phyloP scores from a whole-genome alignment of 2,888 invertebrate species.

The Andrena haemorrhoa region DNA sequence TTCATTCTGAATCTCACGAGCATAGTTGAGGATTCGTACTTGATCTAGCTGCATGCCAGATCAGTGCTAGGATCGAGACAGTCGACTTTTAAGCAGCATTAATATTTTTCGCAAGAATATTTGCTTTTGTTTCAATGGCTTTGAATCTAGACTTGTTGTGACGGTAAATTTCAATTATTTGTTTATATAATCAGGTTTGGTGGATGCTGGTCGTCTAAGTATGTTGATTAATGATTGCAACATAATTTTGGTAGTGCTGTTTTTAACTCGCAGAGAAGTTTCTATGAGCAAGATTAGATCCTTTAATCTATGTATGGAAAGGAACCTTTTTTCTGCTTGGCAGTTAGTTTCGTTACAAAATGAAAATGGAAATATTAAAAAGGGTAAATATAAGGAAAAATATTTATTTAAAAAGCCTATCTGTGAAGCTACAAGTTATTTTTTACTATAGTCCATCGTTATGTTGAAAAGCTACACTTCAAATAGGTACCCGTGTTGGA shows the following conservation, averaged over 20 bases:
- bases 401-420: too few species aligned
- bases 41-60: conserved; percentile 36
- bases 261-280: background rate
- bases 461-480: too few species aligned
- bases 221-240: background rate
- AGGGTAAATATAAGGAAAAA: too few species aligned
- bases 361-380: too few species aligned
- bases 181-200: background rate
- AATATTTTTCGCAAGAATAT: background rate
- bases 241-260: background rate
- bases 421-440: too few species aligned
- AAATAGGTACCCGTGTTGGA: too few species aligned
- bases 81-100: conserved; percentile 27
- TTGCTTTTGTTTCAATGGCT: background rate
- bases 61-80: conserved; percentile 15
- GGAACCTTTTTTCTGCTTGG: too few species aligned
- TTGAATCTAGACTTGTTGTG: background rate
- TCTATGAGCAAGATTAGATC: background rate
- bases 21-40: conserved; percentile 10
- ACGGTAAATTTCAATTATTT: background rate
- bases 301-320: too few species aligned
- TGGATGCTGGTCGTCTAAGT: background rate
- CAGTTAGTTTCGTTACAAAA: too few species aligned
- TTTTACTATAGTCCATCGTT: too few species aligned
- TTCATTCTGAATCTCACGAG: conserved; percentile 65